Base-by-base conservation (phyloP, 1,140 invertebrate genomes). In the Kradibia gibbosae region DNA sequence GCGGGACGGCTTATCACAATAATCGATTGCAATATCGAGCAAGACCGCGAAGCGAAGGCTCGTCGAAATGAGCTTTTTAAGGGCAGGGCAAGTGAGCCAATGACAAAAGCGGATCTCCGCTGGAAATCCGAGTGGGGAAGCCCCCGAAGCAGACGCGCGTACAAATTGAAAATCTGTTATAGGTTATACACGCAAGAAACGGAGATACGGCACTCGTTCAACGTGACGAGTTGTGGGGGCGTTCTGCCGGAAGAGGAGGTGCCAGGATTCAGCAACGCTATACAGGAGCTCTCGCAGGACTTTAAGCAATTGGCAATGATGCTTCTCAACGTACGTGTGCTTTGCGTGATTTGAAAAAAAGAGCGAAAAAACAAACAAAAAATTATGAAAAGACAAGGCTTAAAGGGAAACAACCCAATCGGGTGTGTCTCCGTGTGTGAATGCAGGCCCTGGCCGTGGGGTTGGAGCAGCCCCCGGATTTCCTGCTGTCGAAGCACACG, bases 141-240 rank as follows among this genome's bases (percentile, higher is more conserved):
- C 3, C 13, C 13, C 13, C 0, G 0, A 31, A 60, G 55, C 25
- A 48, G 7, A 15, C 7, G 15, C 45, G 15, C 7, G 15, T 15
- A 15, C 15, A 8, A 8, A 8, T 15, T 8, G 15, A 5, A 15
- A 57, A 25, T 39, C 7, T 67, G 62, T 73, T 80, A 17, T 39
- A 81, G 80, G 28, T 50, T 82, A 39, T 53, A 0, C 25, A 36
- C 31, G 13, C 83, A 87, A 0, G 88, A 89, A 71, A 83, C 81
- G 85, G 94, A 95, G 86, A 85, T 93, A 42, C 93, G 94, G 34
- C 94, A 95, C 86, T 92, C 93, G 57, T 95, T 93, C 90, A 94
- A 94, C 86, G 93, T 95, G 72, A 93, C 92, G 39, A 88, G 93
- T 83, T 92, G 92, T 82, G 92, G 91, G n/a, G 91, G 92, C 57